Evolutionary conservation across 2,888 invertebrate genomes (phyloP), one percentile per base, ranked within the genome.

Genomic region (Blastobasis adustella): DNA sequence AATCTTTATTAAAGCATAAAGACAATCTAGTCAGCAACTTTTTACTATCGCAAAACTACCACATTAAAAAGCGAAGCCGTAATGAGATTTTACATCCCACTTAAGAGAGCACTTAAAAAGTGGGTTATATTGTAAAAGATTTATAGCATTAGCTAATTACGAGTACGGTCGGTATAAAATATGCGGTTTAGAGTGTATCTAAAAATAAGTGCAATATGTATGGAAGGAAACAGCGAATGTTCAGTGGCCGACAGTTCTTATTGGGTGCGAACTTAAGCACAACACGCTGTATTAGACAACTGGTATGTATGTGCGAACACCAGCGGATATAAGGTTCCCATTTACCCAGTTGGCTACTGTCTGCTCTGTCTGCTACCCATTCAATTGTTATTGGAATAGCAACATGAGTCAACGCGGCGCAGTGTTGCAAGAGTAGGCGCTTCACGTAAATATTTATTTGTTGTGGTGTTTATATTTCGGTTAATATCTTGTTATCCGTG

Each of bases 181-280:
- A 50, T 54, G 50, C 49, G 44, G 52, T 47, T 44, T 48, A 47
- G 50, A 42, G 47, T 49, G 52, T 44, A 49, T 59, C 68, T 75
- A 71, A 69, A 71, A 71, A 74, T 74, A 76, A 55, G 49, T 56
- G 38, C 55, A 71, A 65, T 66, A 71, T 58, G 50, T 67, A 64
- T 66, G 68, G 76, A 80, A 76, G 64, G 64, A 76, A 77, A 67
- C 80, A 82, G 78, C 77, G 70, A 58, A 76, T 73, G 73, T 71
- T 72, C 67, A 74, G 67, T 76, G 63, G 67, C 71, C 66, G 73
- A 71, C 71, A 67, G 61, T 52, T 66, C 61, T 66, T 71, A 73
- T 70, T 67, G 69, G 62, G 73, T 73, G 77, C 65, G 62, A 74
- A 70, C 58, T 61, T 56, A 49, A 47, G 60, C 61, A 66, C 56